Percentiles rank a stretch among this genome's conserved stretches.
These are phyloP conservation scores for Lasioglossum lativentre DNA, from an alignment of 2,888 invertebrate genomes.

Conservation along the genomic window DNA sequence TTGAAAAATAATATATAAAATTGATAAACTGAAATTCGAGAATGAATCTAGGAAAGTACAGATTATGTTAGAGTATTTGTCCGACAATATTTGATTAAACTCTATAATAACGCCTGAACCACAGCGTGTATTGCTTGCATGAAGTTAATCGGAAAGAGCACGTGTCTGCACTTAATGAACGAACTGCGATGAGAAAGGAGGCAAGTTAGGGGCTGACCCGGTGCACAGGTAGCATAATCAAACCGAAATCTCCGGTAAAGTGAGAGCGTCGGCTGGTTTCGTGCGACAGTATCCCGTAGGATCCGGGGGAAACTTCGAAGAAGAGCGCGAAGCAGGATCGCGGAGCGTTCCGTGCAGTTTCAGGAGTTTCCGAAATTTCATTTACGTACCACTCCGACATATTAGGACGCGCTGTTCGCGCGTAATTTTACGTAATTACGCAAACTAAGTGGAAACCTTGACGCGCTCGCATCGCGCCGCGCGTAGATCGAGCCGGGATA, in stretches of 20 bases:
- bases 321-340: slow-evolving; percentile 36
- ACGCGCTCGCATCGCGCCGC: slow-evolving; percentile 11
- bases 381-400: slow-evolving; percentile 46
- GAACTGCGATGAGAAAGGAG: neutral
- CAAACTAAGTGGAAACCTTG: slow-evolving; percentile 23
- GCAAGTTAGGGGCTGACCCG: neutral
- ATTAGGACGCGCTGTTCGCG: slow-evolving; percentile 45
- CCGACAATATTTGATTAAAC: no score
- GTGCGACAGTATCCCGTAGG: slow-evolving; percentile 11
- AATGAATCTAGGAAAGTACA: neutral
- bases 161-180: neutral
- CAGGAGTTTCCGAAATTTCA: slow-evolving; percentile 52
- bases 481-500: slow-evolving; percentile 2
- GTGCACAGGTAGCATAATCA: slow-evolving; percentile 4
- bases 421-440: slow-evolving; percentile 49
- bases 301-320: slow-evolving; percentile 18
- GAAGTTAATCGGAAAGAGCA: neutral
- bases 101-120: no score
- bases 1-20: no score
- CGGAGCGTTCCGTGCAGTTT: slow-evolving; percentile 37
- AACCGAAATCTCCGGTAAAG: slow-evolving; percentile 43
- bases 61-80: no score
- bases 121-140: neutral
- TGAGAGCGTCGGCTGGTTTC: slow-evolving; percentile 19
- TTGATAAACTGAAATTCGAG: no score